These are phyloP conservation scores for Chloroceryle amazona DNA, from an alignment of 2,797 vertebrate genomes.

Conservation along the genomic window DNA sequence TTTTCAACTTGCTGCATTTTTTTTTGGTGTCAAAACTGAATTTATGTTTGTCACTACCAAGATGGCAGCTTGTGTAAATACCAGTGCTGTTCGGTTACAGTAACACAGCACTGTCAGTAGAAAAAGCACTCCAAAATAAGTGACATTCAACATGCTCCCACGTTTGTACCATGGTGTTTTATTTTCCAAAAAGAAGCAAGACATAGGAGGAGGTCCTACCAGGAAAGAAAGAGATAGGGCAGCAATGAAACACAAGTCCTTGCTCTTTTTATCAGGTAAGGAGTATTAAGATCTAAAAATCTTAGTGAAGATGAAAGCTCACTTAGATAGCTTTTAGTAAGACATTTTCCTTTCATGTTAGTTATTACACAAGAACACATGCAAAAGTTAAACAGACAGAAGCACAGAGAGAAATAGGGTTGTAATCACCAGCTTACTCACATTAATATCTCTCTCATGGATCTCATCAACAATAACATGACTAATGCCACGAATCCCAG, in stretches of 20 bases:
- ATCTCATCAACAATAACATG: slow-evolving; percentile 98
- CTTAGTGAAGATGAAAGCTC: neutral
- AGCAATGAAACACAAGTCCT: neutral
- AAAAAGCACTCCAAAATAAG: neutral
- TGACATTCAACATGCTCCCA: neutral
- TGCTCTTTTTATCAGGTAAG: neutral
- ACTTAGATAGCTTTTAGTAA: neutral
- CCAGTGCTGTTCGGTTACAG: neutral
- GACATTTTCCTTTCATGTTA: neutral
- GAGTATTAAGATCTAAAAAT: neutral
- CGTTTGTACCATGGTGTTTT: neutral
- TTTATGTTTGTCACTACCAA: neutral
- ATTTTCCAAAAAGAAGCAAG: neutral
- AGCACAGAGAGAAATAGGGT: neutral
- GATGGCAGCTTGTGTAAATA: neutral
- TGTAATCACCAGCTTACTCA: slow-evolving; percentile 78
- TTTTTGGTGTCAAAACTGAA: neutral
- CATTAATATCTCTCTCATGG: slow-evolving; percentile 96
- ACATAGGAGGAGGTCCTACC: neutral
- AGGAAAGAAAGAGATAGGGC: neutral
- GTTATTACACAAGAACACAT: neutral
- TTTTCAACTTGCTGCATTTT: neutral
- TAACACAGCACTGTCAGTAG: neutral
- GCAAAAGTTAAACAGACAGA: neutral
- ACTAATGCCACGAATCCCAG: slow-evolving; percentile 96